phyloP scores from a whole-genome alignment of 1,140 invertebrate genomes.

The Homalodisca vitripennis region DNA sequence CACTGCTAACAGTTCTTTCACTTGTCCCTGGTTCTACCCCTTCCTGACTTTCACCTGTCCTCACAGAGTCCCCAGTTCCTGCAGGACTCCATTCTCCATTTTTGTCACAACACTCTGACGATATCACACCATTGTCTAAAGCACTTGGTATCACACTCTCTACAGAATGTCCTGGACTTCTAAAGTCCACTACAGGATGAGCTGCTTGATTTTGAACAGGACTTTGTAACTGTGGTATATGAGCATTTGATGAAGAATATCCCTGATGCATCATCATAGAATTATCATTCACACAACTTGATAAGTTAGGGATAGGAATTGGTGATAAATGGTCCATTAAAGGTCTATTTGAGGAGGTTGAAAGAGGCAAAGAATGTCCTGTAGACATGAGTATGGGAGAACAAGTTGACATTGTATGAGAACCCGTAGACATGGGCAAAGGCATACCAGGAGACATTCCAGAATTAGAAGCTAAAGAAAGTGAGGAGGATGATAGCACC shows the following conservation, averaged over 20 bases:
- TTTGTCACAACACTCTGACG: constrained; percentile 26
- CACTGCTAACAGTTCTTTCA: constrained; percentile 43
- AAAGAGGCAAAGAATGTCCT: neutral
- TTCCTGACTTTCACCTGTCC: constrained; percentile 30
- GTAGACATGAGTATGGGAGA: constrained; percentile 9
- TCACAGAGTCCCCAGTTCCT: constrained; percentile 20
- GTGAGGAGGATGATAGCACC: neutral
- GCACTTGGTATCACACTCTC: constrained; percentile 18
- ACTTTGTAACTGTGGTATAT: constrained; percentile 9
- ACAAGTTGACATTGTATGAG: neutral
- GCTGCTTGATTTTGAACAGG: neutral
- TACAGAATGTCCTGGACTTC: constrained; percentile 29
- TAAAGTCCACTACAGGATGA: neutral
- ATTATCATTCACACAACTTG: constrained; percentile 4
- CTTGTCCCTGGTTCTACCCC: constrained; percentile 34
- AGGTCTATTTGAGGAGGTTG: neutral
- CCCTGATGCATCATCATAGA: constrained; percentile 10
- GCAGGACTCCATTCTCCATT: constrained; percentile 40
- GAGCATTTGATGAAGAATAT: neutral
- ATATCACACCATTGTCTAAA: constrained; percentile 20
- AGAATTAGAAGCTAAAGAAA: neutral
- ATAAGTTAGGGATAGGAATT: neutral
- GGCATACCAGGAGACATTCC: neutral
- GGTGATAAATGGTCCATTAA: constrained; percentile 11
- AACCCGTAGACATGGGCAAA: neutral